Percentiles rank a stretch among this genome's conserved stretches.
These are phyloP conservation scores for Python bivittatus DNA, from an alignment of 2,113 vertebrate species.

Conservation along the genomic window DNA sequence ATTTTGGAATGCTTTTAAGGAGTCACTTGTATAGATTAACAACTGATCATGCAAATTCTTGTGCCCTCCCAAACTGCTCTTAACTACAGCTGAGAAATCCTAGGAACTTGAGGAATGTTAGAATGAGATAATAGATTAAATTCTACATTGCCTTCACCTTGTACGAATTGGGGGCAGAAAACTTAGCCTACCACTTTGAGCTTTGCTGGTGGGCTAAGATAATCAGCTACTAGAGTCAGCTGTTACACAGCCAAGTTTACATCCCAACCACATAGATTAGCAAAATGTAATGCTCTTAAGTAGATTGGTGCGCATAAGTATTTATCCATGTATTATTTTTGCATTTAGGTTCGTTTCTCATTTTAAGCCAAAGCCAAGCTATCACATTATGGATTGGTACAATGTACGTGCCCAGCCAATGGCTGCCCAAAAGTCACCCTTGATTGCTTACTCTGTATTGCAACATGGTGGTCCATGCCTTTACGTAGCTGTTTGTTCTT, in stretches of 20 bases:
- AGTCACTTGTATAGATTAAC: constrained; percentile 14
- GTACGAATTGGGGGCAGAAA: not conserved
- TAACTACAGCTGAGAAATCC: not conserved
- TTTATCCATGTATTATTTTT: not conserved
- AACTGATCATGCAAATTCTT: constrained; percentile 32
- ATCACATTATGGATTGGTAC: not conserved
- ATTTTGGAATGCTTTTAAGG: constrained; percentile 38
- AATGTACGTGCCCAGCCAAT: not conserved
- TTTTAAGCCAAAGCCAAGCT: not conserved
- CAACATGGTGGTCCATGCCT: too few species aligned
- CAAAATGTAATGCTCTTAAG: not conserved
- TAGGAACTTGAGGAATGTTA: not conserved
- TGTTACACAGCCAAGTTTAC: not conserved
- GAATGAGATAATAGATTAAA: constrained; percentile 2
- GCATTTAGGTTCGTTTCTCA: not conserved
- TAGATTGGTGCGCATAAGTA: not conserved
- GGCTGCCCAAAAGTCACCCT: not conserved
- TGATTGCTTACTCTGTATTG: not conserved
- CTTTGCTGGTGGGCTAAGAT: not conserved
- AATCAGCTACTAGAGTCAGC: not conserved
- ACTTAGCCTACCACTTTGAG: not conserved
- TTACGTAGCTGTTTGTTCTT: not conserved
- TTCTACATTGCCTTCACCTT: not conserved
- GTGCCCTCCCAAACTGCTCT: not conserved
- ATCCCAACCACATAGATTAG: not conserved